A percentile compares a stretch with the other conserved stretches of the same genome.
Conservation (phyloP, 2,797 vertebrate genomes). For the Psittacula echo region DNA sequence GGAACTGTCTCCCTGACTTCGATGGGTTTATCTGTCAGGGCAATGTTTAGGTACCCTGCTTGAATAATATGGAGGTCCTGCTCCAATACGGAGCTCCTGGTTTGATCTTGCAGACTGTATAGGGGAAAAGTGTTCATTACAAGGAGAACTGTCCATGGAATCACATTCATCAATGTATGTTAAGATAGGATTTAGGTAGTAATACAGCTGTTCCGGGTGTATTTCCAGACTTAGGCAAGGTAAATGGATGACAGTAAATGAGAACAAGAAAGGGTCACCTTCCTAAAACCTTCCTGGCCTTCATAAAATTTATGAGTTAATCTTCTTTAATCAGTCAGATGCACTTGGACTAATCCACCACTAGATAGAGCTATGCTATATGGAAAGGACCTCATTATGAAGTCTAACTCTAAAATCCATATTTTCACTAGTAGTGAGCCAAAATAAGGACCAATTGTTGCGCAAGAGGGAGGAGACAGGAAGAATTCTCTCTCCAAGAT, state of each 20-base stretch:
- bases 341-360: conserved; percentile 25
- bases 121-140: not conserved
- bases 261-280: not conserved
- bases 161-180: not conserved
- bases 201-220: not conserved
- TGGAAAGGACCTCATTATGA: not conserved
- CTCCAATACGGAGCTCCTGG: not conserved
- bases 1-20: not conserved
- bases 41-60: not conserved
- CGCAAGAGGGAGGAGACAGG: not conserved
- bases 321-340: not conserved
- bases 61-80: not conserved
- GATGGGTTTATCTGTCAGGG: not conserved
- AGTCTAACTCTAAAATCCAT: not conserved
- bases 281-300: not conserved
- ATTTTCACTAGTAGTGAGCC: not conserved
- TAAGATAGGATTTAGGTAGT: not conserved
- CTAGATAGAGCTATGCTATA: conserved; percentile 55
- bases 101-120: not conserved
- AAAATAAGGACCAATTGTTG: not conserved
- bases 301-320: not conserved
- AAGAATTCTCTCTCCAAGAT: not conserved
- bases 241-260: not conserved
- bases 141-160: not conserved
- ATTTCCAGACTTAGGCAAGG: not conserved